A percentile compares a stretch with the other conserved stretches of the same genome.
Evolutionary conservation across 2,113 vertebrate species (phyloP).

Genomic region (Carassius carassius): DNA sequence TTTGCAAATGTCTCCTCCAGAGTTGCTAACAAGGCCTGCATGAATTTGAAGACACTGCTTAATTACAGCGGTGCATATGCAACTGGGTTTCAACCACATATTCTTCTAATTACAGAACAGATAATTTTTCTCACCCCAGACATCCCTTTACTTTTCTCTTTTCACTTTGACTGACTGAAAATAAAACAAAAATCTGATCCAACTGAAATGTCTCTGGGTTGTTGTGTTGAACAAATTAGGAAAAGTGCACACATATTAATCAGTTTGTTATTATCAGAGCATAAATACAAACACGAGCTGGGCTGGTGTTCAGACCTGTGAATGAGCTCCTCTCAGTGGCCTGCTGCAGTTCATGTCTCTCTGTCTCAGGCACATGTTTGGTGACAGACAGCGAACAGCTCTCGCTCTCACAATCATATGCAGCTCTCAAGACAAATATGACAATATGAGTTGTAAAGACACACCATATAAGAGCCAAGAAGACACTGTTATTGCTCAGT

Average conservation of each 20-base stretch:
- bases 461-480: background rate
- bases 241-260: background rate
- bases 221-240: background rate
- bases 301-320: conserved; percentile 25
- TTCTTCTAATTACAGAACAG: conserved; percentile 67
- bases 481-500: background rate
- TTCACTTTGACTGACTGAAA: conserved; percentile 59
- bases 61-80: conserved; percentile 74
- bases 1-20: conserved; percentile 67
- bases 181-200: conserved; percentile 32
- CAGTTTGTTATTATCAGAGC: background rate
- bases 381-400: background rate
- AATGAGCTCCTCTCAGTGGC: conserved; percentile 29
- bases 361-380: background rate
- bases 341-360: background rate
- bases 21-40: conserved; percentile 70
- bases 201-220: background rate
- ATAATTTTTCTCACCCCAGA: conserved; percentile 55
- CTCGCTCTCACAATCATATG: background rate
- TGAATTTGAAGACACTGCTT: conserved; percentile 66
- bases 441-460: background rate
- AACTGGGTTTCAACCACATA: conserved; percentile 64
- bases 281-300: background rate
- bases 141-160: conserved; percentile 66
- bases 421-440: background rate